Evolutionary conservation across 2,113 vertebrate genomes (phyloP), one percentile per base, ranked within the genome.

Genomic region (Colaptes auratus): DNA sequence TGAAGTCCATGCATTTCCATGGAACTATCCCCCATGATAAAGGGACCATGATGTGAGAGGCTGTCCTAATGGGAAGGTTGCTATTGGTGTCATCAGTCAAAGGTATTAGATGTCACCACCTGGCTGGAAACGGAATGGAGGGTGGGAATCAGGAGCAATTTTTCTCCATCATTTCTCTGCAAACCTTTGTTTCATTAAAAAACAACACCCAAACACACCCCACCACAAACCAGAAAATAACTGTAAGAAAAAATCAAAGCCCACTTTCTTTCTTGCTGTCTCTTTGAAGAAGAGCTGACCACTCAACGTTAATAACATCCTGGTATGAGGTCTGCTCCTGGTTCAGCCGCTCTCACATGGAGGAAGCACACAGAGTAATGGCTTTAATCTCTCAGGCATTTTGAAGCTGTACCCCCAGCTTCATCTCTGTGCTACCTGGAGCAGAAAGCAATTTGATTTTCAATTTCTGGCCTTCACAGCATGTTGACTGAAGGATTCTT

Each of bases 361-460:
- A 50, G 36, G 63, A 63, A 64, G 55, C 2, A 16, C 21, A 10
- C 36, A 44, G 25, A 9, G 12, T 2, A 20, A 48, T 19, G 39
- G 15, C 12, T 74, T 76, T 59, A 3, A 4, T 86, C 50, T 83
- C 33, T 58, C 21, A 31, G 39, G 11, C 6, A 21, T 70, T 86
- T 20, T 30, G 87, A 48, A 35, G 5, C 30, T n/a, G 15, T 21
- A 73, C 89, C 53, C 28, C 66, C 10, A 4, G 69, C n/a, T 80
- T 53, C 48, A 59, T n/a, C 56, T 56, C 55, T 36, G 55, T 6
- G 6, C n/a, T 25, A 7, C 46, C 39, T 59, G 48, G 39, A 78
- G 78, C 58, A 82, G 65, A 52, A 91, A 82, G n/a, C 20, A 71
- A 88, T 85, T 75, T 69, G 28, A 6, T 87, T 82, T 79, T 93